Percentiles rank a stretch among this genome's conserved stretches.
Conservation (phyloP, 1,140 invertebrate genomes). For the Hylyphantes graminicola region DNA sequence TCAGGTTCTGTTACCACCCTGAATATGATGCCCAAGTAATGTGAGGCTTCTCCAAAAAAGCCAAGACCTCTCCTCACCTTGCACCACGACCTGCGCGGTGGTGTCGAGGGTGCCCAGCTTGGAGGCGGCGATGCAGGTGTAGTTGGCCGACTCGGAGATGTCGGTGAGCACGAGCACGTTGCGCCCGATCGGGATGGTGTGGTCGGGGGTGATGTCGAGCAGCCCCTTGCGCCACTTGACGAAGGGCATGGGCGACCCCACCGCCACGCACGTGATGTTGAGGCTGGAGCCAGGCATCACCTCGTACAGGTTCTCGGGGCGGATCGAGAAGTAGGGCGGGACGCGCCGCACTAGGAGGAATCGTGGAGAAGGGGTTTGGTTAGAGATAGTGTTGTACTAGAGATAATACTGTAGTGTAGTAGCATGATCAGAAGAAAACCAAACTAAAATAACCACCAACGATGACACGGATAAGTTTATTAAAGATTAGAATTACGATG, state of each 20-base stretch:
- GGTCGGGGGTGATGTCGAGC: conserved; percentile 72
- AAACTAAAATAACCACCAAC: too few species aligned
- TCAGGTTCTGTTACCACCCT: too few species aligned
- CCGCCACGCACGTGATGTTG: conserved; percentile 96
- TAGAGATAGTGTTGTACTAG: too few species aligned
- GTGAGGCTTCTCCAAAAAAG: too few species aligned
- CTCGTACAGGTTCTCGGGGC: conserved; percentile 83
- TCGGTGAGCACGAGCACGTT: conserved; percentile 90
- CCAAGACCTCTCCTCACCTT: conserved; percentile 67
- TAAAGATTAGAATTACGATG: too few species aligned
- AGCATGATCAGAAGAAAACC: too few species aligned
- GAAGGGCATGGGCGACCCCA: conserved; percentile 96
- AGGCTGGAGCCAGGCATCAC: conserved; percentile 90
- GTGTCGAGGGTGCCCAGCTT: conserved; percentile 92
- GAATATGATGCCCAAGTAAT: too few species aligned
- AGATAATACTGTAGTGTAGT: too few species aligned
- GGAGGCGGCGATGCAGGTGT: conserved; percentile 94
- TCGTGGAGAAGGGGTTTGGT: too few species aligned
- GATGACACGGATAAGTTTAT: too few species aligned
- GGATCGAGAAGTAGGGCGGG: conserved; percentile 92
- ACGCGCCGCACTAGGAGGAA: conserved; percentile 72
- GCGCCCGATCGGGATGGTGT: conserved; percentile 69
- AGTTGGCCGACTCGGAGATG: conserved; percentile 90
- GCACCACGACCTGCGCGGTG: conserved; percentile 89
- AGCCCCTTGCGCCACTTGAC: conserved; percentile 93